These are phyloP conservation scores for Stenodema calcarata DNA, from an alignment of 2,888 invertebrate genomes.

Conservation along the genomic window DNA sequence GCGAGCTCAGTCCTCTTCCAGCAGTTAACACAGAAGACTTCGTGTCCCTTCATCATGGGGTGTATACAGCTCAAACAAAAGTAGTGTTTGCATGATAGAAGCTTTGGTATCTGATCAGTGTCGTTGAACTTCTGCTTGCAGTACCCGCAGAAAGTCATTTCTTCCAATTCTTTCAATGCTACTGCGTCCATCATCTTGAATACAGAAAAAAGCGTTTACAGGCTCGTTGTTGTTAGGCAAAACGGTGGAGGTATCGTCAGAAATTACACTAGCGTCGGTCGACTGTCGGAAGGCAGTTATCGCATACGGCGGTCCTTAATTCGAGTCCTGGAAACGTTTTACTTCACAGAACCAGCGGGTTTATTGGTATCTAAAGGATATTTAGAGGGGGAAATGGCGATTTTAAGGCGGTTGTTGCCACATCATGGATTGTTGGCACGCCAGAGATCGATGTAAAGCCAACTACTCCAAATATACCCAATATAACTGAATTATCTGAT, in stretches of 20 bases:
- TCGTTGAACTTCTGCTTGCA: no score
- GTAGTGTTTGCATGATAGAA: conserved; percentile 78
- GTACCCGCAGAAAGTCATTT: conserved; percentile 76
- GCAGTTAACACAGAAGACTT: no score
- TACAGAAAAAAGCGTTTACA: conserved; percentile 9
- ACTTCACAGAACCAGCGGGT: background rate
- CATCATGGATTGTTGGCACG: no score
- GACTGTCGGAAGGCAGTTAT: background rate
- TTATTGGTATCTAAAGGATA: background rate
- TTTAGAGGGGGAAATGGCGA: conserved; percentile 9
- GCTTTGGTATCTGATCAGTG: conserved; percentile 74
- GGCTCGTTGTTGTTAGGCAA: conserved; percentile 13
- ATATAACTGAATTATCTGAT: no score
- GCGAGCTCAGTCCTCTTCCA: no score
- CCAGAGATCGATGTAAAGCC: no score
- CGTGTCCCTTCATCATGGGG: conserved; percentile 70
- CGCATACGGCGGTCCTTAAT: background rate
- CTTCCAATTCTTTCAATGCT: conserved; percentile 67
- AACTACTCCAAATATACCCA: no score
- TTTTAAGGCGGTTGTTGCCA: conserved; percentile 50
- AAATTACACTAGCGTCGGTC: conserved; percentile 1
- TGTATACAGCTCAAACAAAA: conserved; percentile 79
- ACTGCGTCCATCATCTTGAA: no score
- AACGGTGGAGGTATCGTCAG: background rate
- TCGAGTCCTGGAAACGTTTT: background rate